Conservation (phyloP, 1,140 invertebrate genomes). For the Bombus waltoni region DNA sequence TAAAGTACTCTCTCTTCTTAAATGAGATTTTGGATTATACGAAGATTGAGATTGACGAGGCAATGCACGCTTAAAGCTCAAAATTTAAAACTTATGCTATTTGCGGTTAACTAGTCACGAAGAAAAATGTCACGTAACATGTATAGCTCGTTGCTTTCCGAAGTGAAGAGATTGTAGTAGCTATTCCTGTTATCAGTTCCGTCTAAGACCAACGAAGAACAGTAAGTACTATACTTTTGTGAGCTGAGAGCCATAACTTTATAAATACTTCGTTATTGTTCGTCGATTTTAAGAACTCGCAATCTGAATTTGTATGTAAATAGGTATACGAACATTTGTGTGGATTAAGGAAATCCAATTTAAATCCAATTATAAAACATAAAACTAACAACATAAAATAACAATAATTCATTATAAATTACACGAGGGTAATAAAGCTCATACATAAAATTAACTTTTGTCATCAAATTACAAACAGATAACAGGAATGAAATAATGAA, state of each 20-base stretch:
- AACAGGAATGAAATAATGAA: background rate
- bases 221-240: background rate
- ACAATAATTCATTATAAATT: background rate
- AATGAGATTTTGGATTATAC: background rate
- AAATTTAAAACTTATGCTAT: conserved; percentile 5
- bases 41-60: background rate
- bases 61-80: background rate
- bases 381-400: background rate
- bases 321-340: no score
- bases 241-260: background rate
- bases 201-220: background rate
- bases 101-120: background rate
- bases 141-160: background rate
- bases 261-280: background rate
- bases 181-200: conserved; percentile 6
- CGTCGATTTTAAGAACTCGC: background rate
- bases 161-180: conserved; percentile 19
- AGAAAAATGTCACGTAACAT: conserved; percentile 21
- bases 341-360: no score
- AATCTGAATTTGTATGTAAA: no score
- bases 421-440: background rate
- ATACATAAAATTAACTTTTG: background rate
- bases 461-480: background rate
- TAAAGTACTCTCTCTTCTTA: background rate
- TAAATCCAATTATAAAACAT: no score